Evolutionary conservation across 2,113 vertebrate species (phyloP).

Genomic region (Phalacrocorax carbo): DNA sequence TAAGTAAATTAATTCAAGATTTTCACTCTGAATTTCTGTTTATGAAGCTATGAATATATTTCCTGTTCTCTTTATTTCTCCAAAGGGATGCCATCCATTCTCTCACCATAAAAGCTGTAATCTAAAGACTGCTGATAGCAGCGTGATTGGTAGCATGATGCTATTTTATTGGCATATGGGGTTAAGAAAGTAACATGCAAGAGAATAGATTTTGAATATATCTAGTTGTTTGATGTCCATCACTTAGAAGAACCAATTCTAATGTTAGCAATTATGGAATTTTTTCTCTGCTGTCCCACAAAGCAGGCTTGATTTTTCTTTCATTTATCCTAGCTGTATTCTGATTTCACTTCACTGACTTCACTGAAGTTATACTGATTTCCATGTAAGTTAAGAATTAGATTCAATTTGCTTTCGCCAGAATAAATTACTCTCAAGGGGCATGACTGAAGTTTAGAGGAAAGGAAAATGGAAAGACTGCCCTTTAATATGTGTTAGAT

Average conservation of each 20-base stretch:
- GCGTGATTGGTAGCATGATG: not conserved
- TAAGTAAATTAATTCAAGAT: conserved; percentile 54
- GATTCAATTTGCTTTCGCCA: not conserved
- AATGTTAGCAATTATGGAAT: not conserved
- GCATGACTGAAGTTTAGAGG: not conserved
- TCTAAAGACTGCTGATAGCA: not conserved
- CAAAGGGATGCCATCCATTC: conserved; percentile 23
- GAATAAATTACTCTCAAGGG: not conserved
- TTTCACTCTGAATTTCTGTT: conserved; percentile 29
- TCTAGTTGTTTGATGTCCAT: not conserved
- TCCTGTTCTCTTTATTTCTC: conserved; percentile 34
- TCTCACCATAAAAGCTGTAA: conserved; percentile 21
- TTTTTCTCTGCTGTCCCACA: not conserved
- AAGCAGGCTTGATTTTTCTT: conserved; percentile 4
- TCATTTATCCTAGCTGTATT: not conserved
- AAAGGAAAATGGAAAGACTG: not conserved
- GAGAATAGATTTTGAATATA: conserved; percentile 9
- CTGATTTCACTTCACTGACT: not conserved
- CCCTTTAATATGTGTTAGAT: not conserved
- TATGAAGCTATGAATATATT: conserved; percentile 42
- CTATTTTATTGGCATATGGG: conserved; percentile 2
- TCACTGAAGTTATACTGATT: not conserved
- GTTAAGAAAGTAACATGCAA: not conserved
- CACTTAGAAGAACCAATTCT: not conserved
- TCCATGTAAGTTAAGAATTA: not conserved